Evolutionary conservation across 30 jellyfish, hydroid and myxozoan species (phyloP).

Genomic region (Pelagia noctiluca): DNA sequence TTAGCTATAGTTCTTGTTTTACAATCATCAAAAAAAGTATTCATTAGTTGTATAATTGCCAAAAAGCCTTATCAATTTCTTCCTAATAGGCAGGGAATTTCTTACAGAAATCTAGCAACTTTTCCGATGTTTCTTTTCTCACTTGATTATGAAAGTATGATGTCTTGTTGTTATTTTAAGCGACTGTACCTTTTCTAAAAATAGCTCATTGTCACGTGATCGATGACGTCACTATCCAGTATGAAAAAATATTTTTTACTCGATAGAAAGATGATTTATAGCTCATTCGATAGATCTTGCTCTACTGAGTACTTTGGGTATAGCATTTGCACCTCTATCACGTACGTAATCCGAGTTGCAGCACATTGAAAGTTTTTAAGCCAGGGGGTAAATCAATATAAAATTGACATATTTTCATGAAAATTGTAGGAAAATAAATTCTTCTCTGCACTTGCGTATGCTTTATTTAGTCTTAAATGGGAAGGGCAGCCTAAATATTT

Average conservation of each 20-base stretch:
- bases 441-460: constrained; percentile 1
- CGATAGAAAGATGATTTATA: not conserved
- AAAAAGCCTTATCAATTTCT: too few species aligned
- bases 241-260: not conserved
- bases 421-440: not conserved
- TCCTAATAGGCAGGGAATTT: constrained; percentile 6
- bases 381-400: not conserved
- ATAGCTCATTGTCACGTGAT: constrained; percentile 2
- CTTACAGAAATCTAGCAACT: not conserved
- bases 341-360: not conserved
- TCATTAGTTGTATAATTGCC: too few species aligned
- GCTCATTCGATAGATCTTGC: constrained; percentile 4
- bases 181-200: not conserved
- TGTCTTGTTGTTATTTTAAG: not conserved
- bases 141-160: constrained; percentile 1
- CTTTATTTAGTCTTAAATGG: constrained; percentile 1
- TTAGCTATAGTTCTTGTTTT: too few species aligned
- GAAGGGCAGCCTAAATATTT: constrained; percentile 5
- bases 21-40: too few species aligned
- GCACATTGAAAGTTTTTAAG: not conserved
- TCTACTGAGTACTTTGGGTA: constrained; percentile 5
- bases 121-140: not conserved
- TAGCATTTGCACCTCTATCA: constrained; percentile 5
- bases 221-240: constrained; percentile 8
- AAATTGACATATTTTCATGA: not conserved